Base-by-base conservation (phyloP, 2,888 invertebrate species). In the Drosophila fulvimacula region DNA sequence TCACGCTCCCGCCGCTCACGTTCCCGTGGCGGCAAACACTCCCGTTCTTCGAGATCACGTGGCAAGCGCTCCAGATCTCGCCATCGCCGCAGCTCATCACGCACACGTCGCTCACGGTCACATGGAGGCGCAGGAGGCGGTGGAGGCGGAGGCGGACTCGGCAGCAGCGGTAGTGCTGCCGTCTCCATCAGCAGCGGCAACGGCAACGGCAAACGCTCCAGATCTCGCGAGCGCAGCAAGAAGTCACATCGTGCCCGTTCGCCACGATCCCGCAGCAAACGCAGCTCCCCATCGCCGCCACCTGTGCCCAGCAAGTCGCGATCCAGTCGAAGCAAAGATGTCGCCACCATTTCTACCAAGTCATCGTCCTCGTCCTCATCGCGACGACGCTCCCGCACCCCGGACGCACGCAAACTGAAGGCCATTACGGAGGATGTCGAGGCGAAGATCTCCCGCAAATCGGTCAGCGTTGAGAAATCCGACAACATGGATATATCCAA, bases 401-500 rank as follows among this genome's bases (percentile, higher is more conserved):
- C 91, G 1, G 93, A 93, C 51, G 30, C 77, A 1, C 92, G 92
- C 66, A 93, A 92, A 73, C 53, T 82, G 21, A 93, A 90, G 76
- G 90, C 90, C 34, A 92, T 92, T 19, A 57, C 79, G 2, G 92
- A 92, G 68, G 92, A 92, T 60, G 57, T 71, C 1, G 92, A 83
- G 72, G 88, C 79, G 65, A 91, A 81, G 79, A 92, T 91, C 58
- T 85, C 89, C 42, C 90, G 91, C 82, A 93, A 88, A 91, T 93
- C 86, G 87, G 93, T 91, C 90, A 94, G 92, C 79, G 93, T 73
- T 6, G 94, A 94, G 80, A 94, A 94, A 83, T 92, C 95, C 2
- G 95, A 96, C 91, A 96, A 96, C 90, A 96, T 96, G 96, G 96
- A 96, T 91, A 96, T 96, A 92, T 96, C 96, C 17, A 96, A 96